A percentile compares a stretch with the other conserved stretches of the same genome.
Conservation (phyloP, 2,888 invertebrate species). For the Acleris laterana region DNA sequence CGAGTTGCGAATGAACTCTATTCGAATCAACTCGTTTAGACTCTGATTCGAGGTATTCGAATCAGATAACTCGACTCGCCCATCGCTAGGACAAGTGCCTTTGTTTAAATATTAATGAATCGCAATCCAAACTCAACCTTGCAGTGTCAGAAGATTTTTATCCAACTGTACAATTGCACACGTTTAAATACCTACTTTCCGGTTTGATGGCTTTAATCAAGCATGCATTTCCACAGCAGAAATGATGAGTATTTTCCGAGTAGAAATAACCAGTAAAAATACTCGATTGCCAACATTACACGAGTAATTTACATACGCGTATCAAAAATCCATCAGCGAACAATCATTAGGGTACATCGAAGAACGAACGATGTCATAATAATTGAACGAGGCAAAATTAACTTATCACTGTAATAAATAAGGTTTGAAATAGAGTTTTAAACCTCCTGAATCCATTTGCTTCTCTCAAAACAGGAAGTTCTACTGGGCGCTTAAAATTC, state of each 20-base stretch:
- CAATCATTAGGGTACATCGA: constrained; percentile 6
- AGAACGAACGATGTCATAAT: background rate
- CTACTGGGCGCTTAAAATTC: constrained; percentile 7
- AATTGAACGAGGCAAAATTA: background rate
- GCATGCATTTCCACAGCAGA: background rate
- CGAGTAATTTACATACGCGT: constrained; percentile 43
- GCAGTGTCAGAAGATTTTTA: no score
- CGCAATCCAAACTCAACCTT: no score
- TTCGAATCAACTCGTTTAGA: no score
- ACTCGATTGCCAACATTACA: constrained; percentile 36
- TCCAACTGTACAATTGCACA: no score
- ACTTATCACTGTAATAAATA: background rate
- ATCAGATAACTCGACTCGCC: no score
- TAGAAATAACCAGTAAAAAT: background rate
- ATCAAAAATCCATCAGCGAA: constrained; percentile 43
- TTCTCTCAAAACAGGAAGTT: background rate
- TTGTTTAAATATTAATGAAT: no score
- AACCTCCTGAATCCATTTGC: background rate
- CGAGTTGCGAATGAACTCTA: no score
- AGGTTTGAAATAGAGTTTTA: background rate
- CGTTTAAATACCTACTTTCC: no score
- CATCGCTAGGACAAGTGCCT: no score
- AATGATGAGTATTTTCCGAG: background rate
- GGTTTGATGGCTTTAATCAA: no score
- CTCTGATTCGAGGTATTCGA: no score